Percentiles rank a stretch among this genome's conserved stretches.
phyloP scores from a whole-genome alignment of 1,140 invertebrate genomes.

The Octopus sinensis region DNA sequence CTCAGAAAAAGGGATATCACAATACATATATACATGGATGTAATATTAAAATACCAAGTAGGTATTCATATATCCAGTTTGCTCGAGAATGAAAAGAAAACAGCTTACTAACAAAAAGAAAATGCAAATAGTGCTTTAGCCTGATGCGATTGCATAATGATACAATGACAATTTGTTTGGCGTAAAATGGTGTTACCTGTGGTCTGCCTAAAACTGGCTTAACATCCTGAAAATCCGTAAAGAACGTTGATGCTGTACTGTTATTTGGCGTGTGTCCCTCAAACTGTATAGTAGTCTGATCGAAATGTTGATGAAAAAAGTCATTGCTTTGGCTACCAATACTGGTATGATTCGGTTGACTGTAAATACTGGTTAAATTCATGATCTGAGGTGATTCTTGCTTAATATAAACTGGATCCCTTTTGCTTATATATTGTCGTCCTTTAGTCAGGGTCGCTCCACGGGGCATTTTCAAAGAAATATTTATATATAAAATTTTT shows the following conservation, averaged over 20 bases:
- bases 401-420: not conserved
- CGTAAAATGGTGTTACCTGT: not conserved
- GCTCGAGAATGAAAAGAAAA: too few relatives aligned
- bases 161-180: too few relatives aligned
- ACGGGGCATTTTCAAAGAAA: not conserved
- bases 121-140: too few relatives aligned
- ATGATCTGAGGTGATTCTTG: constrained; percentile 1
- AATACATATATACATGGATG: too few relatives aligned
- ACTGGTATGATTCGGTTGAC: not conserved
- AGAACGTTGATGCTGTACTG: not conserved
- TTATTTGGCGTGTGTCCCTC: not conserved
- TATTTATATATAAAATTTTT: too few relatives aligned
- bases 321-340: not conserved
- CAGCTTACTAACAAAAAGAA: too few relatives aligned
- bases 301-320: not conserved
- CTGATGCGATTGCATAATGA: too few relatives aligned
- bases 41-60: too few relatives aligned
- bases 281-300: not conserved
- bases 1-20: too few relatives aligned
- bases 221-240: not conserved
- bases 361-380: not conserved
- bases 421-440: not conserved
- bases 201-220: not conserved
- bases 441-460: not conserved
- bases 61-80: too few relatives aligned